Conservation (phyloP, 1,140 invertebrate species). For the Dinoponera quadriceps region DNA sequence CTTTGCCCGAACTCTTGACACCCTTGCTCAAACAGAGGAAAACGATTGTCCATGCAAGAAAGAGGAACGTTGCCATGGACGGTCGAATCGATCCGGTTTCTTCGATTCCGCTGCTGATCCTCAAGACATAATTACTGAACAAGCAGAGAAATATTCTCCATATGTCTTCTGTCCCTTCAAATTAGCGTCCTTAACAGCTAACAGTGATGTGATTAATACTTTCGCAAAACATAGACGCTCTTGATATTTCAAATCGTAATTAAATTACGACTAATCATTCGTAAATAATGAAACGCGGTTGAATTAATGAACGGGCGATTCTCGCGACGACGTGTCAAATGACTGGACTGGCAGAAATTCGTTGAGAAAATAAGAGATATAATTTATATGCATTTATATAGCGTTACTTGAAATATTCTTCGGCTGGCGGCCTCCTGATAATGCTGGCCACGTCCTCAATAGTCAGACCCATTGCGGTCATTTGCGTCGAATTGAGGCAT, state of each 20-base stretch:
- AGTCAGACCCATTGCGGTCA: slow-evolving; percentile 79
- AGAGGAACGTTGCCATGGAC: slow-evolving; percentile 89
- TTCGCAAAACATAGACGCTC: not conserved
- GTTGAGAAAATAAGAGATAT: not conserved
- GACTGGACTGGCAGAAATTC: not conserved
- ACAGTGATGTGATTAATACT: not conserved
- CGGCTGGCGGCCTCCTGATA: slow-evolving; percentile 90
- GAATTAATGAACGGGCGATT: not conserved
- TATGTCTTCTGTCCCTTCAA: not conserved
- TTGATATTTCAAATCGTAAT: not conserved
- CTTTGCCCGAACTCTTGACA: slow-evolving; percentile 93
- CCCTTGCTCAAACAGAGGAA: slow-evolving; percentile 93
- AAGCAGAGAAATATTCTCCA: not conserved
- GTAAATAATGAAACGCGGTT: not conserved
- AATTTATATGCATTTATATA: not conserved
- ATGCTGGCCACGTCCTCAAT: slow-evolving; percentile 84
- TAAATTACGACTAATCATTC: slow-evolving; percentile 2
- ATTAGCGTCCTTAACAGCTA: not conserved
- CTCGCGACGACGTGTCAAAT: not conserved
- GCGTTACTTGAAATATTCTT: slow-evolving; percentile 93
- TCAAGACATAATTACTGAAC: slow-evolving; percentile 90
- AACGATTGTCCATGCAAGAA: slow-evolving; percentile 92
- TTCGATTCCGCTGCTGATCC: slow-evolving; percentile 91
- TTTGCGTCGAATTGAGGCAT: slow-evolving; percentile 85
- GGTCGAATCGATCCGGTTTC: slow-evolving; percentile 89